phyloP scores from a whole-genome alignment of 1,140 invertebrate species.

The Phortica variegata region DNA sequence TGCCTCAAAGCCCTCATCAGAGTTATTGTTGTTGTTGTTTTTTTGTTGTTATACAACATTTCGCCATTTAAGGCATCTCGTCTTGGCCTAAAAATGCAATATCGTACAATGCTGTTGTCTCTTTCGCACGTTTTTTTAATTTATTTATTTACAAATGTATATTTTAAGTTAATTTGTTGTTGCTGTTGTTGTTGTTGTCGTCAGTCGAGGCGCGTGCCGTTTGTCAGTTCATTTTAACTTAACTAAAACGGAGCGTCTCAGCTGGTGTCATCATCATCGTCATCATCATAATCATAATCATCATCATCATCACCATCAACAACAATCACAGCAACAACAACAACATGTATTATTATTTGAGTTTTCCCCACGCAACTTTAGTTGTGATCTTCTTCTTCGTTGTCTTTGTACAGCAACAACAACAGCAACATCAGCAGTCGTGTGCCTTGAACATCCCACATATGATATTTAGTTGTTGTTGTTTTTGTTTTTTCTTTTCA shows the following conservation, averaged over 20 bases:
- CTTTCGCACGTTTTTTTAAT: conserved; percentile 21
- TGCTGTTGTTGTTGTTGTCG: conserved; percentile 15
- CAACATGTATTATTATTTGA: too few relatives aligned
- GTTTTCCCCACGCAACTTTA: conserved; percentile 11
- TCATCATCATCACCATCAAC: conserved; percentile 7
- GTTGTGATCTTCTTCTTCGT: neutral
- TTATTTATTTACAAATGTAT: conserved; percentile 9
- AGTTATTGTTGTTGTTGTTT: neutral
- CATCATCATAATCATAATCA: conserved; percentile 14
- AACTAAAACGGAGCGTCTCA: conserved; percentile 54
- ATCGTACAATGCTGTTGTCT: too few relatives aligned
- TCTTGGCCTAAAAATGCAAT: too few relatives aligned
- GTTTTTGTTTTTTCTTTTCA: too few relatives aligned
- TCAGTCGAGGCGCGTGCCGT: conserved; percentile 45
- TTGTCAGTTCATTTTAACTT: conserved; percentile 47
- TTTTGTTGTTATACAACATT: conserved; percentile 15
- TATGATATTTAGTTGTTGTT: too few relatives aligned
- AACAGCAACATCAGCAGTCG: conserved; percentile 26
- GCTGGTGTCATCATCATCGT: conserved; percentile 39
- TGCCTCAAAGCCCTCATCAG: neutral
- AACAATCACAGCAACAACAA: conserved; percentile 4
- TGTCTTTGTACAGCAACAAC: neutral
- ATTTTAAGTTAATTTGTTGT: conserved; percentile 17
- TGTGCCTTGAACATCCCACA: too few relatives aligned
- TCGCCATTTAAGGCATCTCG: conserved; percentile 1